Percentiles rank a stretch among this genome's conserved stretches.
Conservation (phyloP, 1,140 invertebrate species). For the Ericerus pela region DNA sequence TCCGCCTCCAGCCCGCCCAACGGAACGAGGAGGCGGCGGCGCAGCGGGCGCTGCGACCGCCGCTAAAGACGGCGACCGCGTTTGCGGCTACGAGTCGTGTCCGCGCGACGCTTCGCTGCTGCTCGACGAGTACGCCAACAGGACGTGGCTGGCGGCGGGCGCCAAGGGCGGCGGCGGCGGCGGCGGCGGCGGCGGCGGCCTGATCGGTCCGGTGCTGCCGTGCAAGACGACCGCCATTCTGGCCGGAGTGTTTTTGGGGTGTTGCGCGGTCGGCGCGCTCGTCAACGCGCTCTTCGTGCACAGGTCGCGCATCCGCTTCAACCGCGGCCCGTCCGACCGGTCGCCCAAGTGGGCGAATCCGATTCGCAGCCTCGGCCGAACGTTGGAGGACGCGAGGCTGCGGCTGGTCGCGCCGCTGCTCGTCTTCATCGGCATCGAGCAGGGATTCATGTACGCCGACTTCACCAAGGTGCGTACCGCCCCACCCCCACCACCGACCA, state of each 20-base stretch:
- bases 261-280: conserved; percentile 36
- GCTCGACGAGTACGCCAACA: neutral
- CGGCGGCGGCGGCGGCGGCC: neutral
- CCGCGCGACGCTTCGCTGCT: conserved; percentile 22
- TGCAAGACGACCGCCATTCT: conserved; percentile 33
- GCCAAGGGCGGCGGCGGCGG: neutral
- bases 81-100: conserved; percentile 39
- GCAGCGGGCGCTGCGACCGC: conserved; percentile 32
- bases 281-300: conserved; percentile 38
- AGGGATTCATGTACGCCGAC: conserved; percentile 54
- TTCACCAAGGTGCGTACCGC: conserved; percentile 42
- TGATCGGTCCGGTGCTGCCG: conserved; percentile 12
- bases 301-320: conserved; percentile 29
- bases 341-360: conserved; percentile 19
- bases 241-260: conserved; percentile 37
- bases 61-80: conserved; percentile 33
- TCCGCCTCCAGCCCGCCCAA: conserved; percentile 22
- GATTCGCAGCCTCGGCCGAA: conserved; percentile 27
- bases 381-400: conserved; percentile 37
- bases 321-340: conserved; percentile 29
- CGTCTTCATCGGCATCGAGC: conserved; percentile 53
- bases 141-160: neutral
- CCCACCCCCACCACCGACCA: too few relatives aligned
- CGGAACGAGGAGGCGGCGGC: conserved; percentile 10
- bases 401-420: conserved; percentile 45